Evolutionary conservation across 2,888 invertebrate genomes (phyloP), one percentile per base, ranked within the genome.

Genomic region (Diarsia rubi): DNA sequence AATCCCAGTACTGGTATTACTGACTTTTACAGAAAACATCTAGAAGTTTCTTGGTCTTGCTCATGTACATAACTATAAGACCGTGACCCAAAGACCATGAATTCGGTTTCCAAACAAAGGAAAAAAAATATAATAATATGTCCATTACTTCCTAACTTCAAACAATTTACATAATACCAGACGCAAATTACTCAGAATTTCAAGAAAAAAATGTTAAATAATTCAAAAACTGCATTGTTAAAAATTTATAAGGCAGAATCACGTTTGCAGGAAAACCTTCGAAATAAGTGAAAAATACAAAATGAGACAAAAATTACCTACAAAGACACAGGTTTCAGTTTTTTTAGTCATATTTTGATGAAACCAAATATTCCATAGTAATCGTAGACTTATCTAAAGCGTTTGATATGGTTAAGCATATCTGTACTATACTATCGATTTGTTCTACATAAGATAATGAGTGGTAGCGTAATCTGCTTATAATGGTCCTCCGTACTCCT

Each of bases 341-440:
- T 47, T n/a, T 5, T 27, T 42, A 8, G 12, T 12, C 37, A 42
- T 62, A 31, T 49, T 63, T 45, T 63, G 62, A 79, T 70, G 63
- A 79, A 75, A 69, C 65, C 27, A 73, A 78, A 73, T 62, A 80
- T 65, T 73, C 42, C 5, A 45, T 52, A 60, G n/a, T 60, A 62
- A 78, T 78, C 73, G 44, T 14, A 12, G 52, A 49, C 16, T 66
- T 78, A 78, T 81, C 78, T 73, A 66, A 80, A 78, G 52, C 73
- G 73, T 78, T 73, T 45, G 74, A 73, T 80, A 73, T 57, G 11
- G 27, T 45, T 21, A 31, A 27, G 31, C 45, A 45, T 78, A 80
- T 77, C 37, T 42, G 12, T 64, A 9, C 37, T 57, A 11, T 79
- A 59, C 6, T 65, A 75, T 75, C 79, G 71, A 79, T 79, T 75